phyloP scores from a whole-genome alignment of 2,113 vertebrate species.

The Clarias magur region DNA sequence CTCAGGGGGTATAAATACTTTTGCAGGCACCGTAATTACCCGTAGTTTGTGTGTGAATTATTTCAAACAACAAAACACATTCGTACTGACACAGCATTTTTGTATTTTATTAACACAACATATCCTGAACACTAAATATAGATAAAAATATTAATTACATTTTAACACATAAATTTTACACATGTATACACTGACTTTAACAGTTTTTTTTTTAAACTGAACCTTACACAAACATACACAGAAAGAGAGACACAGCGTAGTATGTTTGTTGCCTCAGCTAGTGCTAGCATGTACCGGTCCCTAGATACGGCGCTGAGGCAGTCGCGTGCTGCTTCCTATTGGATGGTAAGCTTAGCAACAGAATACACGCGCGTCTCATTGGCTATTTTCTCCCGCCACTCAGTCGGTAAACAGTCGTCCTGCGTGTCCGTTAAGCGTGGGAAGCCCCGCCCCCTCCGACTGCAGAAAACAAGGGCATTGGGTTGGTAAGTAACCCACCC shows the following conservation, averaged over 20 bases:
- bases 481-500: constrained; percentile 22
- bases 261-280: not conserved
- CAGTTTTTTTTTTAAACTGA: not conserved
- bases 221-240: not conserved
- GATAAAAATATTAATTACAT: not conserved
- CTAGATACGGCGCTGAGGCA: not conserved
- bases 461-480: constrained; percentile 54
- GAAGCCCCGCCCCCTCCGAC: constrained; percentile 25
- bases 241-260: too few species aligned
- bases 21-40: too few species aligned
- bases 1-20: too few species aligned
- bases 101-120: too few species aligned
- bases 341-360: constrained; percentile 50
- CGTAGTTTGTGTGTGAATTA: too few species aligned
- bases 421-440: constrained; percentile 27
- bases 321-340: not conserved
- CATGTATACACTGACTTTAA: not conserved
- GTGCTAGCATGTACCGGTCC: not conserved
- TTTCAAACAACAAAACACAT: not conserved
- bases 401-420: constrained; percentile 14
- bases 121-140: not conserved
- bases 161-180: not conserved
- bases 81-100: too few species aligned
- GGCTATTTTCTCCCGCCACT: not conserved
- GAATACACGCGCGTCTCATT: constrained; percentile 18